These are phyloP conservation scores for Chrysopa pallens DNA, from an alignment of 1,140 invertebrate genomes.

Conservation along the genomic window DNA sequence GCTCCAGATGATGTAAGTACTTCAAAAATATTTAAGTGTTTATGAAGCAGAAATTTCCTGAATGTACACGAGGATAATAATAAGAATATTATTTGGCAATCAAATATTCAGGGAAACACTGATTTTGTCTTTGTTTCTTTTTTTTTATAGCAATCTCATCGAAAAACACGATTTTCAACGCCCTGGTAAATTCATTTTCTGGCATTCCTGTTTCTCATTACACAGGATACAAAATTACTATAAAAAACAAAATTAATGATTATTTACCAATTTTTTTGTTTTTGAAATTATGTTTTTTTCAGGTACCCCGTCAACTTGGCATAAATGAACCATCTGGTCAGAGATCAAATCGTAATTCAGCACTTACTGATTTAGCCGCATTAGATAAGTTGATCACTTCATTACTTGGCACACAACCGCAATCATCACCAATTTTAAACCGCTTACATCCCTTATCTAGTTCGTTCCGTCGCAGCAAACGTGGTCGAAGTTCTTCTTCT, in stretches of 20 bases:
- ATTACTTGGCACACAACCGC: constrained; percentile 15
- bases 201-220: too few species aligned
- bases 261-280: not conserved
- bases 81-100: too few species aligned
- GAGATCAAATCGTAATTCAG: constrained; percentile 7
- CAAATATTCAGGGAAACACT: too few species aligned
- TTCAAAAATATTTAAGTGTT: not conserved
- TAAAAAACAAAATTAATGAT: not conserved
- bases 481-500: not conserved
- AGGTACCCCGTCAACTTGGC: constrained; percentile 8
- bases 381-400: constrained; percentile 26
- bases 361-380: constrained; percentile 21
- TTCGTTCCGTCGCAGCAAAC: not conserved
- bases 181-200: too few species aligned
- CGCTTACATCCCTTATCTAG: not conserved
- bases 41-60: too few species aligned
- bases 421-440: not conserved
- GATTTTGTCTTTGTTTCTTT: too few species aligned
- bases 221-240: not conserved
- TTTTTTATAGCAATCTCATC: too few species aligned
- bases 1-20: constrained; percentile 37
- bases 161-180: too few species aligned
- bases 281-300: not conserved
- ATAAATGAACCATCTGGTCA: constrained; percentile 10
- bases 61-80: too few species aligned